Evolutionary conservation across 2,797 vertebrate genomes (phyloP), one percentile per base, ranked within the genome.

Genomic region (Xiphophorus birchmanni): DNA sequence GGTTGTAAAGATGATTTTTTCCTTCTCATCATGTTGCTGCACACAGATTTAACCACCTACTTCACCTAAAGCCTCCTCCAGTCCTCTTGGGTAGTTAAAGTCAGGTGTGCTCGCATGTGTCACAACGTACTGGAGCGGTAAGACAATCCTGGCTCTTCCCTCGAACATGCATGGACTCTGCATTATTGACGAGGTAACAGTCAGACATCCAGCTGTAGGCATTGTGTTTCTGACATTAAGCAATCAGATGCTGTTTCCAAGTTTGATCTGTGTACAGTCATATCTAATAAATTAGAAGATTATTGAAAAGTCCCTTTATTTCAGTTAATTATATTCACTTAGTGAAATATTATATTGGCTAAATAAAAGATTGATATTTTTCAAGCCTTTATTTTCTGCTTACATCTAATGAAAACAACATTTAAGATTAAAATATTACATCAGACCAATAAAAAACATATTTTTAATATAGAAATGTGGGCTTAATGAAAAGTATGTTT

Each of bases 131-230:
- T 80, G 80, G 83, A 89, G 83, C 69, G 6, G 92, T 91, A 92
- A 94, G 89, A 90, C 89, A 91, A 93, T 91, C 89, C 63, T 69
- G 78, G 80, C 84, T 79, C 76, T 83, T 21, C 40, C 80, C 83
- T 83, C 73, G 82, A 87, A 94, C 92, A 93, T 89, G 86, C 89
- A 79, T 87, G 77, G 83, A 75, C 83, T 86, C 78, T 94, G 58
- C 74, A 94, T 94, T 93, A 95, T 95, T 89, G 81, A 94, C 91
- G 81, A 89, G 54, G 84, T 48, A 78, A 88, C 85, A 93, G 86
- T 77, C 82, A 87, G 84, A 86, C 83, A 85, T 84, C 79, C 85
- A 89, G 78, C 87, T 87, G 85, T 90, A 88, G 89, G 89, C 84
- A 84, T 92, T 87, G 77, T 65, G 78, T 93, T 90, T 91, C 90